A percentile compares a stretch with the other conserved stretches of the same genome.
These are phyloP conservation scores for Xylota sylvarum DNA, from an alignment of 2,888 invertebrate genomes.

Conservation along the genomic window DNA sequence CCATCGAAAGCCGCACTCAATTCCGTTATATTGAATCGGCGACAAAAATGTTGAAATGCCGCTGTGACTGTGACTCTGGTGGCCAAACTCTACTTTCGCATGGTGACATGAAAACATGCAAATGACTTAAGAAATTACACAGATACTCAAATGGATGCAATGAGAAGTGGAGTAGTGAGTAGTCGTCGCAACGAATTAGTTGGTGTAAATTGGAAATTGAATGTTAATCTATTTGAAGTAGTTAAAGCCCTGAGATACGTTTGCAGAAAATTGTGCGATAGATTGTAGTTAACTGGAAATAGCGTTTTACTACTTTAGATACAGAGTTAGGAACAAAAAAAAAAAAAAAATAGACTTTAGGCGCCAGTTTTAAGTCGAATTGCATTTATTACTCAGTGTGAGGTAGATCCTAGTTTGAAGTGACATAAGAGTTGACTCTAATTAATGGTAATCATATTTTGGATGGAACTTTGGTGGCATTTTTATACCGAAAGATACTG, in stretches of 20 bases:
- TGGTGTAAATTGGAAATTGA: conserved; percentile 69
- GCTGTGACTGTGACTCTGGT: conserved; percentile 45
- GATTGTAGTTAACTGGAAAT: conserved; percentile 37
- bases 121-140: conserved; percentile 73
- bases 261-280: conserved; percentile 44
- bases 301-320: conserved; percentile 37
- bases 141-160: conserved; percentile 68
- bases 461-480: neutral
- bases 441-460: conserved; percentile 20
- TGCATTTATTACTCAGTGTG: conserved; percentile 14
- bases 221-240: conserved; percentile 60
- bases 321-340: neutral
- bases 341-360: conserved; percentile 25
- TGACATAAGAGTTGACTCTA: conserved; percentile 38
- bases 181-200: conserved; percentile 62
- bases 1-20: conserved; percentile 74
- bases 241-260: conserved; percentile 30
- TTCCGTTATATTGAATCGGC: conserved; percentile 64
- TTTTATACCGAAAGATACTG: neutral
- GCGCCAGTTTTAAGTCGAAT: conserved; percentile 58
- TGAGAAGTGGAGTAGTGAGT: conserved; percentile 51
- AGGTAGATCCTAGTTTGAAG: conserved; percentile 33
- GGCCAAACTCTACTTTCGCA: conserved; percentile 73
- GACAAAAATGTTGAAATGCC: conserved; percentile 58
- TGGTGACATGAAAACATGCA: conserved; percentile 76